Evolutionary conservation across 2,888 invertebrate genomes (phyloP), one percentile per base, ranked within the genome.

Genomic region (Ypsolopha sequella): DNA sequence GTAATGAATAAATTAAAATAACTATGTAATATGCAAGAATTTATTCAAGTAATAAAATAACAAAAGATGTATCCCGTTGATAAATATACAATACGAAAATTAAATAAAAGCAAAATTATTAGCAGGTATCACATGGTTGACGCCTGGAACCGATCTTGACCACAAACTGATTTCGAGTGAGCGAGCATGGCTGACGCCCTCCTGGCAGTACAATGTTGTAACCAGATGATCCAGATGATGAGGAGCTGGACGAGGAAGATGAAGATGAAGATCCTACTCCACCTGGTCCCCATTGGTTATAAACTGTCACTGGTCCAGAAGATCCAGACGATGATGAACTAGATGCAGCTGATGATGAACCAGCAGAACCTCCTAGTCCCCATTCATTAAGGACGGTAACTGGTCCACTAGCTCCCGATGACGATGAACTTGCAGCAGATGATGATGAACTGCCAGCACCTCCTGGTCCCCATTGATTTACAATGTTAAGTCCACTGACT

Each of bases 31-130:
- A 65, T 76, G 74, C 76, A 60, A 61, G 55, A 57, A 61, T 70
- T 67, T 78, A 76, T 70, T 74, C 52, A 58, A 45, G 59, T 57
- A 48, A 56, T 56, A 55, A 56, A 50, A 55, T 3, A 55, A 48
- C n/a, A 24, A 66, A 76, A 74, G 71, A 79, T 77, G 77, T 75
- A 78, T 76, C 73, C 72, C 65, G 51, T 43, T 43, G 8, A 48
- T 39, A n/a, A n/a, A 39, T 11, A 39, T 39, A n/a, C 11, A n/a
- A 39, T 39, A 43, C 52, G 55, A 55, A 57, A 48, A 53, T 24
- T 24, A 24, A 24, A 54, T 56, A 41, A 50, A 54, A 48, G 49
- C 33, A 50, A 44, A 41, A 55, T 9, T 11, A 52, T 62, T 71
- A 80, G 60, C 82, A 84, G 43, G 65, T 68, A 13, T 57, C 54